Conservation (phyloP, 2,888 invertebrate genomes). For the Seira ritae region DNA sequence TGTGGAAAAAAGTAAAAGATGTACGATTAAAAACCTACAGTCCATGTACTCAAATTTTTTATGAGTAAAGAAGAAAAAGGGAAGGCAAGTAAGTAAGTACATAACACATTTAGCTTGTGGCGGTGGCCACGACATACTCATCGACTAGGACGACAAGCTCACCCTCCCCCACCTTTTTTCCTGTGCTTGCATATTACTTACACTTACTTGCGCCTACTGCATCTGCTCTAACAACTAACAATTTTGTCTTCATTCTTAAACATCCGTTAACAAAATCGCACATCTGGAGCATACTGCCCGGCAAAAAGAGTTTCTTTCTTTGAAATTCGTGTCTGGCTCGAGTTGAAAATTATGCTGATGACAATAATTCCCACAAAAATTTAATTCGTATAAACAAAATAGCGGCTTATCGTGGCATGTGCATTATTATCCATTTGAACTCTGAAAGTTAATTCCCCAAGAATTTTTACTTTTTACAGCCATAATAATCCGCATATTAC, state of each 20-base stretch:
- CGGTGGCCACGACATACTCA: constrained; percentile 30
- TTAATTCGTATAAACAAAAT: no score
- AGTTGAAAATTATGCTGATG: no score
- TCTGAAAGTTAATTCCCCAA: no score
- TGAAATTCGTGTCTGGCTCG: no score
- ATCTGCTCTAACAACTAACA: neutral
- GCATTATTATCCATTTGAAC: no score
- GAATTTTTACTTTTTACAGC: neutral
- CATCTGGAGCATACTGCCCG: constrained; percentile 32
- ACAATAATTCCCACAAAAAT: no score
- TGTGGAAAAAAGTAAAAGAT: neutral
- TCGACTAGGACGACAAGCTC: constrained; percentile 6
- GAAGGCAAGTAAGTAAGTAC: neutral
- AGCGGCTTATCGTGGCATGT: no score
- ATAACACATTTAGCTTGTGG: constrained; percentile 22
- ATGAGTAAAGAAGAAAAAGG: neutral
- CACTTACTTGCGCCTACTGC: neutral
- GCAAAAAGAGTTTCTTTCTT: no score
- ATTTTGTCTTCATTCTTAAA: constrained; percentile 35
- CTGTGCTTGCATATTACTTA: neutral
- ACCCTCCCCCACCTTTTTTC: constrained; percentile 36
- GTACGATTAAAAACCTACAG: constrained; percentile 9
- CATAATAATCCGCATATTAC: constrained; percentile 1
- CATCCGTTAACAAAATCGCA: constrained; percentile 51
- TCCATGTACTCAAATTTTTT: constrained; percentile 17